Evolutionary conservation across 1,140 invertebrate genomes (phyloP).

Genomic region (Cydia strobilella): DNA sequence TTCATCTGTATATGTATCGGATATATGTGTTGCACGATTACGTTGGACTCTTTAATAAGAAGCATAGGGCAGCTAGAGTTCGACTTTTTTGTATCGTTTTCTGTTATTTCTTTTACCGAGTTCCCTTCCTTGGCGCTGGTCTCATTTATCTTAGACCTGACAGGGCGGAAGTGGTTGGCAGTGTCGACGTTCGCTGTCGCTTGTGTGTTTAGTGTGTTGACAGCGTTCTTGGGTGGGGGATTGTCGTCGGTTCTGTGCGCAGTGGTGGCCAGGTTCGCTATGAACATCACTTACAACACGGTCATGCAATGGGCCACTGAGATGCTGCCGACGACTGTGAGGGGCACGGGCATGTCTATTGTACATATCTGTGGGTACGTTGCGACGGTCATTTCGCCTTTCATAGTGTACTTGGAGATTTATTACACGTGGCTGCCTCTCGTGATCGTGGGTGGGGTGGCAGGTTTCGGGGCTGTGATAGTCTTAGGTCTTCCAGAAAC

Average conservation of each 20-base stretch:
- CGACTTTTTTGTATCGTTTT: constrained; percentile 67
- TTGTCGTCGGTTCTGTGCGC: constrained; percentile 59
- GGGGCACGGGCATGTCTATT: constrained; percentile 83
- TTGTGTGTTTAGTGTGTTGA: constrained; percentile 56
- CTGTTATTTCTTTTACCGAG: constrained; percentile 66
- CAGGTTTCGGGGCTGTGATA: constrained; percentile 84
- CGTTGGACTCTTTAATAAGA: constrained; percentile 64
- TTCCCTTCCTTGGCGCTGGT: constrained; percentile 60
- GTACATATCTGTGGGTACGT: constrained; percentile 81
- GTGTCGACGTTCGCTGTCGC: constrained; percentile 45
- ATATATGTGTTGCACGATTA: constrained; percentile 57
- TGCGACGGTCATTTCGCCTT: constrained; percentile 59
- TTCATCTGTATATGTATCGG: constrained; percentile 59
- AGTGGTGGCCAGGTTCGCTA: constrained; percentile 59
- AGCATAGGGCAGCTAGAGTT: constrained; percentile 59
- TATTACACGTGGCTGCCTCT: constrained; percentile 82
- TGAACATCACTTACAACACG: constrained; percentile 59
- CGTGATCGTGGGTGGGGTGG: constrained; percentile 85
- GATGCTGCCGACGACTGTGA: constrained; percentile 82
- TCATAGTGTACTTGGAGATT: constrained; percentile 61
- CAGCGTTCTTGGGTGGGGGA: constrained; percentile 52
- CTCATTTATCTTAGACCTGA: constrained; percentile 62
- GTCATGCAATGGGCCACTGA: constrained; percentile 67
- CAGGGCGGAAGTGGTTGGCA: constrained; percentile 60
- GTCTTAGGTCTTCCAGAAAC: constrained; percentile 88